A percentile compares a stretch with the other conserved stretches of the same genome.
These are phyloP conservation scores for Hemaris fuciformis DNA, from an alignment of 2,888 invertebrate species.

Conservation along the genomic window DNA sequence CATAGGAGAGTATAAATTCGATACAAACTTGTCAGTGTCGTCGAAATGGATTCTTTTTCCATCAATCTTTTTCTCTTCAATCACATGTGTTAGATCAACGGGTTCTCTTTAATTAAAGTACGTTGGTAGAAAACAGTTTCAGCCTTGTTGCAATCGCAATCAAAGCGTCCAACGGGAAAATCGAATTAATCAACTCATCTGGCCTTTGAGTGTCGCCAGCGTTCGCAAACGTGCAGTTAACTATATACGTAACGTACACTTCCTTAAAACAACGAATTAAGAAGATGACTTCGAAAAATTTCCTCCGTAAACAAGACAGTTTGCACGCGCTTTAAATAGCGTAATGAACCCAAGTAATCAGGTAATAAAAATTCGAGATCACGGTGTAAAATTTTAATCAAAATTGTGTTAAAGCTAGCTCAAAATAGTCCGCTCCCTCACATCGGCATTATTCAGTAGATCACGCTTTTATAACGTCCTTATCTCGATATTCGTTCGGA, in stretches of 20 bases:
- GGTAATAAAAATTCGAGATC: slow-evolving; percentile 30
- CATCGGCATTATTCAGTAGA: slow-evolving; percentile 13
- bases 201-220: slow-evolving; percentile 63
- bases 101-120: slow-evolving; percentile 32
- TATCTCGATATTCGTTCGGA: not conserved
- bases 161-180: slow-evolving; percentile 65
- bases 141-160: slow-evolving; percentile 59
- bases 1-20: too few relatives aligned
- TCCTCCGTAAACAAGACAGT: slow-evolving; percentile 12
- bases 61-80: slow-evolving; percentile 1
- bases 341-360: slow-evolving; percentile 28
- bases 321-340: slow-evolving; percentile 15
- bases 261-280: not conserved
- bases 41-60: not conserved
- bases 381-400: slow-evolving; percentile 33
- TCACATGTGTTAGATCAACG: slow-evolving; percentile 6
- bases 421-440: slow-evolving; percentile 19
- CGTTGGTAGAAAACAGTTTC: slow-evolving; percentile 48
- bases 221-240: slow-evolving; percentile 58
- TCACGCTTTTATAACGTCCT: not conserved
- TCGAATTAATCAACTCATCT: slow-evolving; percentile 68
- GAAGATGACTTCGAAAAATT: slow-evolving; percentile 15
- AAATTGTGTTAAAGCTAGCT: slow-evolving; percentile 27
- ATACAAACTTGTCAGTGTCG: not conserved
- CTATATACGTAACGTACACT: slow-evolving; percentile 36